These are phyloP conservation scores for Delphinus delphis DNA, from an alignment of 2,113 vertebrate genomes.

Conservation along the genomic window DNA sequence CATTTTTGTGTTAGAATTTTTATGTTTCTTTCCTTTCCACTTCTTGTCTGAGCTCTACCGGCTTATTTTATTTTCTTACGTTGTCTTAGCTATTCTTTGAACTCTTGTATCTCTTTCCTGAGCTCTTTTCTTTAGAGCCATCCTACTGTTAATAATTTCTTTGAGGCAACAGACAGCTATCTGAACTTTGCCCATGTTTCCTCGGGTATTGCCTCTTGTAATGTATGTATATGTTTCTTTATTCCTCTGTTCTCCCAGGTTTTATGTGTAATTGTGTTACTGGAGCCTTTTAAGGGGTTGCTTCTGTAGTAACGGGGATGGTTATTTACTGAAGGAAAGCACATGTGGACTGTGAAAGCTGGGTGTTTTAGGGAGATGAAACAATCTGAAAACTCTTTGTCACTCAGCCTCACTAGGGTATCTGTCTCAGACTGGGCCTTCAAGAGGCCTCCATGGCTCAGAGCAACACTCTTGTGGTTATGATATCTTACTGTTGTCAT, in stretches of 20 bases:
- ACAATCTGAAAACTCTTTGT: not conserved
- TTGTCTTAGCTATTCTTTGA: conserved; percentile 3
- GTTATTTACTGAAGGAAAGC: not conserved
- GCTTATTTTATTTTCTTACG: not conserved
- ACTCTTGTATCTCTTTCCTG: not conserved
- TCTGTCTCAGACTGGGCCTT: not conserved
- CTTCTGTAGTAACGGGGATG: not conserved
- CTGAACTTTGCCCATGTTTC: not conserved
- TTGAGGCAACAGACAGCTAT: not conserved
- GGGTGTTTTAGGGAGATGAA: not conserved
- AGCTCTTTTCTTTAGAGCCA: not conserved
- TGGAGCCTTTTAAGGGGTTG: not conserved
- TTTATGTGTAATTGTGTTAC: not conserved
- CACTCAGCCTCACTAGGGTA: not conserved
- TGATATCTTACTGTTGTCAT: not conserved
- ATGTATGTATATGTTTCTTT: not conserved
- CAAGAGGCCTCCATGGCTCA: not conserved
- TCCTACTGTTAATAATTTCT: not conserved
- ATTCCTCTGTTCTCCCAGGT: not conserved
- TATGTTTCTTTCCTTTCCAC: not conserved
- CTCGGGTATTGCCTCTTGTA: not conserved
- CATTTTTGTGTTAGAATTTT: not conserved
- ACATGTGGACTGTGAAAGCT: not conserved
- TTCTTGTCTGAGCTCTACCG: not conserved
- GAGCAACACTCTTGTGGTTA: not conserved